Conservation (phyloP, 2,797 vertebrate genomes). For the Fringilla coelebs region DNA sequence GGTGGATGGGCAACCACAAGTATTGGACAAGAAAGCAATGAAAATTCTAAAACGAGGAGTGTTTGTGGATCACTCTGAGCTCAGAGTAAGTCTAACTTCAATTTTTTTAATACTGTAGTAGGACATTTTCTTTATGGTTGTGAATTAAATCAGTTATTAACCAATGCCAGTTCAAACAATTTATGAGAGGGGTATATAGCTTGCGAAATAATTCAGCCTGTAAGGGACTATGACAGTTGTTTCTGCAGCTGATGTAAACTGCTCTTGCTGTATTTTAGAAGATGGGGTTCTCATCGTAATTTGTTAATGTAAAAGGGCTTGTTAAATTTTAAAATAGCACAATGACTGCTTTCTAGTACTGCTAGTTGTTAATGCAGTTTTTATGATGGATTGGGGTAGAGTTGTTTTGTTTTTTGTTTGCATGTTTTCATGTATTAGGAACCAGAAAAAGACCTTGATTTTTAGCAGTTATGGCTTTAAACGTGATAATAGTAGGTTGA, state of each 20-base stretch:
- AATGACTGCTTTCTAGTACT: neutral
- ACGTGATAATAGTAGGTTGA: neutral
- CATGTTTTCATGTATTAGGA: neutral
- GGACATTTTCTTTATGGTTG: neutral
- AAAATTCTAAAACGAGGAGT: conserved; percentile 75
- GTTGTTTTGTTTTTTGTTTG: neutral
- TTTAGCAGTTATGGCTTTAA: neutral
- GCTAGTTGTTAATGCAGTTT: neutral
- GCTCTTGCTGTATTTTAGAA: neutral
- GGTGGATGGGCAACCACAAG: conserved; percentile 72
- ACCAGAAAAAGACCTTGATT: neutral
- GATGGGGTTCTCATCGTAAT: neutral
- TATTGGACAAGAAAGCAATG: conserved; percentile 70
- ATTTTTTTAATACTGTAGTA: neutral
- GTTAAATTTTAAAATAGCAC: neutral
- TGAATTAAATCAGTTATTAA: neutral
- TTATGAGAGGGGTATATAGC: neutral
- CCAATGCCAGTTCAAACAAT: neutral
- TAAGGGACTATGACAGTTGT: neutral
- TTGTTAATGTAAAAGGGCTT: neutral
- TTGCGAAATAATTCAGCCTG: neutral
- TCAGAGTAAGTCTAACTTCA: conserved; percentile 77
- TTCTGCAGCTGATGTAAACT: neutral
- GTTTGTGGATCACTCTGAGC: conserved; percentile 77
- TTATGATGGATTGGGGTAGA: neutral